Base-by-base conservation (phyloP, 2,888 invertebrate species). In the Thera britannica region DNA sequence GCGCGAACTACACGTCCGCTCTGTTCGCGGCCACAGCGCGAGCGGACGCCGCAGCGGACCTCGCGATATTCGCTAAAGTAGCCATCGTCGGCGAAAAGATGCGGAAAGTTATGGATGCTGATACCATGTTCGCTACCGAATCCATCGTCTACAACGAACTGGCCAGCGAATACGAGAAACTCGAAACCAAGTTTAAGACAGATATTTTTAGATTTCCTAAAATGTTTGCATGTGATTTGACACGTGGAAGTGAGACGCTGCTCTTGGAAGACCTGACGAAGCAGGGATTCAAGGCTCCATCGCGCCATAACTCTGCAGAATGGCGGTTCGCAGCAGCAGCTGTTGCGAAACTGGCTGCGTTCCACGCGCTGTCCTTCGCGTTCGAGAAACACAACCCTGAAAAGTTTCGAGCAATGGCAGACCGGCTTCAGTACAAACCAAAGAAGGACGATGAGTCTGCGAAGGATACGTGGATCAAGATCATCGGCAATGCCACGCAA, bases 361-460 rank as follows among this genome's bases (percentile, higher is more conserved):
- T 88, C 65, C 92, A 92, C 65, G 90, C 90, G 0, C 69, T 89
- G 8, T 90, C 90, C 0, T 86, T 89, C 8, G 87, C 87, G 0
- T 82, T 84, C 49, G 80, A 82, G 54, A 83, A 83, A 8, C 83
- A 88, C 51, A 75, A 85, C 12, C 89, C 89, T 0, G 80, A 77
- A 9, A 75, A 78, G 7, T 85, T 82, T 38, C 71, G 73, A 0
- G 56, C 59, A 46, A 69, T 74, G 0, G 66, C 70, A 0, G 65
- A 79, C 0, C 60, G 65, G 36, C 8, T 86, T n/a, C 67, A 69
- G 44, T 73, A 66, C n/a, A 8, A 68, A 6, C 5, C 59, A 2
- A 55, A 63, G 0, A 38, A 62, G 0, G 48, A 58, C 0, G 72
- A 77, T 2, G 64, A 67, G 2, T 2, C 65, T 0, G n/a, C 72